Conservation (phyloP, 1,140 invertebrate genomes). For the Trachymyrmex cornetzi region DNA sequence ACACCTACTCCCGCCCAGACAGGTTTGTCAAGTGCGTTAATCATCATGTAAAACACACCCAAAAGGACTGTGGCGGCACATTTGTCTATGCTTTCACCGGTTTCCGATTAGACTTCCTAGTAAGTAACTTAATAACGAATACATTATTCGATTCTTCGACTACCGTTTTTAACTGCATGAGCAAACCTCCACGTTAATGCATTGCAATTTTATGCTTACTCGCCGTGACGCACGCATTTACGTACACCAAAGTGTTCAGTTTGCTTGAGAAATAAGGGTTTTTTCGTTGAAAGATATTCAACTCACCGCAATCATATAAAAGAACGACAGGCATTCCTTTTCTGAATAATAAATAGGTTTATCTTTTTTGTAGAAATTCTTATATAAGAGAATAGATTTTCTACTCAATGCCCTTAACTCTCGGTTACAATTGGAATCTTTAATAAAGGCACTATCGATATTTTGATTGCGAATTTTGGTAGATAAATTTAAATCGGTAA, state of each 20-base stretch:
- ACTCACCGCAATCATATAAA: neutral
- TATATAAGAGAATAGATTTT: conserved; percentile 6
- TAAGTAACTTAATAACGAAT: conserved; percentile 19
- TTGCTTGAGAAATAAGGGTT: neutral
- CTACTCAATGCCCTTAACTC: neutral
- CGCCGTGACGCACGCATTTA: conserved; percentile 43
- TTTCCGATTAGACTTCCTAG: neutral
- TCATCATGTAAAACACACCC: neutral
- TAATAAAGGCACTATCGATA: no score
- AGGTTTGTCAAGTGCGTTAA: conserved; percentile 21
- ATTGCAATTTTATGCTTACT: conserved; percentile 40
- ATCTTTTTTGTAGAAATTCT: neutral
- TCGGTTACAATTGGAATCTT: no score
- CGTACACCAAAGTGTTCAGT: neutral
- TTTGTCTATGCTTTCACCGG: conserved; percentile 35
- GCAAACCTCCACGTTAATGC: conserved; percentile 33
- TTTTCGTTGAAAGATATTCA: conserved; percentile 4
- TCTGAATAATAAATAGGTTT: neutral
- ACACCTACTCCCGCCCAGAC: neutral
- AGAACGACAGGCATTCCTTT: neutral
- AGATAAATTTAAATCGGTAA: no score
- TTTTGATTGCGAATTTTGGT: no score
- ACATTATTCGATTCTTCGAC: neutral
- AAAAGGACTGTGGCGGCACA: neutral
- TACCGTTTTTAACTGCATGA: conserved; percentile 22